Conservation (phyloP, 2,888 invertebrate species). For the Watsonalla cultraria region DNA sequence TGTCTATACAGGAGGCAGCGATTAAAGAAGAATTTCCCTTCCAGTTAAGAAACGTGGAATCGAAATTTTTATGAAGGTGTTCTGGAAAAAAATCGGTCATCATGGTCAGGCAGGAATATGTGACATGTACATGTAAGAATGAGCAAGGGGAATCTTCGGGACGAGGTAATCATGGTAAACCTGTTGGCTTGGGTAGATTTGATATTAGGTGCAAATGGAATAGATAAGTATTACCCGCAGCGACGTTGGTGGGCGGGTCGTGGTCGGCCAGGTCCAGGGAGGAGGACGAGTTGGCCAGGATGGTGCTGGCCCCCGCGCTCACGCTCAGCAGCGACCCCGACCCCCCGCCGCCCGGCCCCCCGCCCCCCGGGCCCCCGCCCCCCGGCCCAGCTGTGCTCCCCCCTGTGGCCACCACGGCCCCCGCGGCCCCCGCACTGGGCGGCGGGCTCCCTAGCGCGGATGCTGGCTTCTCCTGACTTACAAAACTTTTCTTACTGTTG, state of each 20-base stretch:
- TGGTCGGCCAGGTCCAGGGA: conserved; percentile 50
- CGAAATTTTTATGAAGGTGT: too few relatives aligned
- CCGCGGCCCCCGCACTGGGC: conserved; percentile 2
- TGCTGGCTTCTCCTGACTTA: conserved; percentile 31
- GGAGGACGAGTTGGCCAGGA: conserved; percentile 75
- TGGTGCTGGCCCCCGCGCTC: conserved; percentile 79
- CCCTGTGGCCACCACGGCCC: conserved; percentile 1
- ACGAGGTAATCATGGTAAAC: too few relatives aligned
- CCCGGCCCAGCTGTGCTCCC: conserved; percentile 5
- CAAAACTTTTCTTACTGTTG: conserved; percentile 22
- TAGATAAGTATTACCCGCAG: too few relatives aligned
- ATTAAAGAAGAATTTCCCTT: too few relatives aligned
- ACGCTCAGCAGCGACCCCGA: conserved; percentile 75
- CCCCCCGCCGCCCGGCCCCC: conserved; percentile 14
- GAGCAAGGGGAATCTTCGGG: too few relatives aligned
- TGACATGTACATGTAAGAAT: too few relatives aligned
- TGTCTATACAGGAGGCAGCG: too few relatives aligned
- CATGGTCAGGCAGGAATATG: too few relatives aligned
- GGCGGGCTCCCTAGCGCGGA: conserved; percentile 9
- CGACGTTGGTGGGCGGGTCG: conserved; percentile 9
- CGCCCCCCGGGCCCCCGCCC: conserved; percentile 1
- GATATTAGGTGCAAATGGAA: too few relatives aligned
- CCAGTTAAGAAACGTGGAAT: too few relatives aligned
- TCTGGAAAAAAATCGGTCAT: too few relatives aligned
- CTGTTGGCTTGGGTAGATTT: too few relatives aligned